phyloP scores from a whole-genome alignment of 2,888 invertebrate species.

The Polymixis flavicincta region DNA sequence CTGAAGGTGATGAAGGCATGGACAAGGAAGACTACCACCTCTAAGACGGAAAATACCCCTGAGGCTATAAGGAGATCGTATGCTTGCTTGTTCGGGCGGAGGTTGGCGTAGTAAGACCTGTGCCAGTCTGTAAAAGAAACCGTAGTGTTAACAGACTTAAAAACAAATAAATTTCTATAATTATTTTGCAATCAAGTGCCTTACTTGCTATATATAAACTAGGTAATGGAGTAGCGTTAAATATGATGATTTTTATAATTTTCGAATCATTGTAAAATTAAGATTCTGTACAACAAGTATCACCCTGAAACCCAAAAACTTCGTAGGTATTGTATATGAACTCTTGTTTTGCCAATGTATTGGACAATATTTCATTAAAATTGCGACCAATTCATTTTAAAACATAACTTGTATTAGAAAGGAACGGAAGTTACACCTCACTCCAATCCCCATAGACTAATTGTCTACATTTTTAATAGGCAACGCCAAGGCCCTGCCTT shows the following conservation, averaged over 20 bases:
- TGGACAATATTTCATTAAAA: neutral
- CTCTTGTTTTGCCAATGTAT: neutral
- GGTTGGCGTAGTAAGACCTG: conserved; percentile 86
- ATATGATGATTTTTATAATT: neutral
- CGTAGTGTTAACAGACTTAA: neutral
- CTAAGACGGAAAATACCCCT: conserved; percentile 91
- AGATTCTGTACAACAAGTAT: no score
- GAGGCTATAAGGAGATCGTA: conserved; percentile 92
- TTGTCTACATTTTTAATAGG: conserved; percentile 67
- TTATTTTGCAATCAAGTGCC: neutral
- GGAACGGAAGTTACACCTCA: conserved; percentile 73
- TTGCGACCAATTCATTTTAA: conserved; percentile 37
- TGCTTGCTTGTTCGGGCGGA: conserved; percentile 92
- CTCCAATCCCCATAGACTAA: conserved; percentile 78
- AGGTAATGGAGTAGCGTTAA: neutral
- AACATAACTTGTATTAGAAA: conserved; percentile 63
- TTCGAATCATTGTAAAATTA: neutral
- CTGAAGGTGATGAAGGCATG: conserved; percentile 92
- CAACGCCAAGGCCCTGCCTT: conserved; percentile 66
- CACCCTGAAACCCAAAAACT: no score
- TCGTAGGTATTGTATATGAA: neutral
- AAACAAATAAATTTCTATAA: neutral
- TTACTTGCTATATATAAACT: no score
- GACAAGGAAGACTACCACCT: conserved; percentile 91
- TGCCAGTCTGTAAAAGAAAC: conserved; percentile 85